Conservation (phyloP, 2,888 invertebrate genomes). For the Epiblema foenella region DNA sequence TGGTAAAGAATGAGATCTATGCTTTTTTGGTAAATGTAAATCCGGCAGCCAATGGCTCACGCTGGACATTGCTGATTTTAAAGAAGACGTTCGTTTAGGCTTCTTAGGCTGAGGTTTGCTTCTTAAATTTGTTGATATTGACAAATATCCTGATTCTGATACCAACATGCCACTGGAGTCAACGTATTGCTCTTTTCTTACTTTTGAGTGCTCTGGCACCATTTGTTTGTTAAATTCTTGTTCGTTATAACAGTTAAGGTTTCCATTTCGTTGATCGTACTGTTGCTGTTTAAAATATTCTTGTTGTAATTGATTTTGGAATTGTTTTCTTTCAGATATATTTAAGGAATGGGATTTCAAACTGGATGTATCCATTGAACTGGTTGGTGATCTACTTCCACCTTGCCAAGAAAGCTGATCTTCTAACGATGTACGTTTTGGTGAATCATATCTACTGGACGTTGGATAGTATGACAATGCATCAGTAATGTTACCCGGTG, state of each 20-base stretch:
- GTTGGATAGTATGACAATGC: slow-evolving; percentile 93
- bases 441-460: slow-evolving; percentile 85
- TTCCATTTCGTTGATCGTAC: slow-evolving; percentile 81
- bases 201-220: slow-evolving; percentile 61
- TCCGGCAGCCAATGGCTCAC: slow-evolving; percentile 93
- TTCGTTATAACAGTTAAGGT: slow-evolving; percentile 67
- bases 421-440: slow-evolving; percentile 84
- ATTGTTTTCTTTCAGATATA: slow-evolving; percentile 82
- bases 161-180: slow-evolving; percentile 86
- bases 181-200: slow-evolving; percentile 75
- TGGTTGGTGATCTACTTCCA: slow-evolving; percentile 85
- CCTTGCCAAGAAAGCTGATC: slow-evolving; percentile 86
- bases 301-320: slow-evolving; percentile 82
- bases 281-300: slow-evolving; percentile 83
- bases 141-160: slow-evolving; percentile 91
- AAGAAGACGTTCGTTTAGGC: slow-evolving; percentile 88
- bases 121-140: slow-evolving; percentile 88
- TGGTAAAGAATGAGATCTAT: slow-evolving; percentile 93
- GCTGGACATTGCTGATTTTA: slow-evolving; percentile 92
- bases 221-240: slow-evolving; percentile 71
- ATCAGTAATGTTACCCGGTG: slow-evolving; percentile 90
- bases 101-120: slow-evolving; percentile 84
- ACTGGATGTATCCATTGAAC: slow-evolving; percentile 85
- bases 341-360: slow-evolving; percentile 85
- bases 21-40: slow-evolving; percentile 90